These are phyloP conservation scores for Scomber colias DNA, from an alignment of 2,113 vertebrate genomes.

Conservation along the genomic window DNA sequence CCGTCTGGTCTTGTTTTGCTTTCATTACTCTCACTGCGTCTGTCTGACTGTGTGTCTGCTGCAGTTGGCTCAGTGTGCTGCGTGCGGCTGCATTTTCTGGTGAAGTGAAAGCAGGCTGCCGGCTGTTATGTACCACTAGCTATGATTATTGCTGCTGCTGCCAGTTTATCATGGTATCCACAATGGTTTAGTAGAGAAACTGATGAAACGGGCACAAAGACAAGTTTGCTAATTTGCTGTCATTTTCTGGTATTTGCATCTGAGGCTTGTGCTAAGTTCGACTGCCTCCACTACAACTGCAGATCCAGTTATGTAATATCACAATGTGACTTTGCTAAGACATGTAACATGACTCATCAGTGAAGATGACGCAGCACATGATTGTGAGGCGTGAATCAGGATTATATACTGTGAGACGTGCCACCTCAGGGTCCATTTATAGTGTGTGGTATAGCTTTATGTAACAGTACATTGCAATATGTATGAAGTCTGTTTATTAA, in stretches of 20 bases:
- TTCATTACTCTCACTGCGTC: slow-evolving; percentile 22
- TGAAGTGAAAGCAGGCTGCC: slow-evolving; percentile 39
- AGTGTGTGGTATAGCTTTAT: neutral
- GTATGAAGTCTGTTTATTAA: neutral
- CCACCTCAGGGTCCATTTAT: neutral
- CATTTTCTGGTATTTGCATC: slow-evolving; percentile 18
- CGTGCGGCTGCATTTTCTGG: slow-evolving; percentile 51
- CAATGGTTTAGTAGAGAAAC: neutral
- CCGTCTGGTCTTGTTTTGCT: slow-evolving; percentile 26
- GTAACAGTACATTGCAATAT: neutral
- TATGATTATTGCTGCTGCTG: slow-evolving; percentile 34
- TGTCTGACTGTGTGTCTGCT: slow-evolving; percentile 45
- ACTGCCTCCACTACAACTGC: slow-evolving; percentile 49
- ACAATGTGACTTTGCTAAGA: slow-evolving; percentile 59
- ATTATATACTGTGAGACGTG: slow-evolving; percentile 18
- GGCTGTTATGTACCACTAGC: slow-evolving; percentile 35
- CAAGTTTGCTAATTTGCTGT: slow-evolving; percentile 38
- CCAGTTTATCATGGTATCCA: slow-evolving; percentile 13
- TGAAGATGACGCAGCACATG: slow-evolving; percentile 61
- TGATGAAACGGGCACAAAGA: neutral
- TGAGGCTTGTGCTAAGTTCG: slow-evolving; percentile 17
- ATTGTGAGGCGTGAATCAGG: slow-evolving; percentile 39
- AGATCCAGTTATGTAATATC: slow-evolving; percentile 67
- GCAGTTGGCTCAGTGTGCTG: slow-evolving; percentile 47
- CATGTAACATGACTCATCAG: slow-evolving; percentile 68